phyloP scores from a whole-genome alignment of 2,797 vertebrate species.

The Phalanger gymnotis region DNA sequence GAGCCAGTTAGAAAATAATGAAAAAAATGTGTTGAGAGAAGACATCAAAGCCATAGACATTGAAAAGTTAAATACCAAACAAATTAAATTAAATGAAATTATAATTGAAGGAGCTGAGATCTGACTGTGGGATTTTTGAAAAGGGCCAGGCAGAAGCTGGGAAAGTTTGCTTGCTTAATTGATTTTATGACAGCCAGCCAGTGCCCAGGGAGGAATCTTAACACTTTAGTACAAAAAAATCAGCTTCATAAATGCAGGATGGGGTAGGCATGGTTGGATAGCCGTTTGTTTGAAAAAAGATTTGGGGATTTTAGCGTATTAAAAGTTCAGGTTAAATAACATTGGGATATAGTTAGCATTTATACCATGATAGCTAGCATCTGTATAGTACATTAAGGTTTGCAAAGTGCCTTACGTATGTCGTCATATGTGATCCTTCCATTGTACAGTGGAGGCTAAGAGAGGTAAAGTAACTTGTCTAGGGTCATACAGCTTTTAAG shows the following conservation, averaged over 20 bases:
- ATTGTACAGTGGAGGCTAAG: neutral
- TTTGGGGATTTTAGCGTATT: neutral
- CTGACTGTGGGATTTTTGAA: slow-evolving; percentile 5
- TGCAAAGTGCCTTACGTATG: neutral
- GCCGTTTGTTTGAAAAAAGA: neutral
- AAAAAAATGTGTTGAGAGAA: slow-evolving; percentile 42
- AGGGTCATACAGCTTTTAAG: neutral
- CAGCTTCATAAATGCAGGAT: neutral
- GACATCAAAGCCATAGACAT: slow-evolving; percentile 9
- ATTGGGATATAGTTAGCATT: neutral
- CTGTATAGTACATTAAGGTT: neutral
- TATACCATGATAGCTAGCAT: neutral
- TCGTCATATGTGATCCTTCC: neutral
- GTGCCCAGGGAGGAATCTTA: neutral
- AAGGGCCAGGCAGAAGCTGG: slow-evolving; percentile 5
- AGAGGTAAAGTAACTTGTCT: neutral
- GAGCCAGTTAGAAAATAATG: slow-evolving; percentile 12
- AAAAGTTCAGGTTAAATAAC: neutral
- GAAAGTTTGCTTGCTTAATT: slow-evolving; percentile 1
- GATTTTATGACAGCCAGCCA: neutral
- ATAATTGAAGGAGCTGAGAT: slow-evolving; percentile 37
- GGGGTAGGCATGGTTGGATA: neutral
- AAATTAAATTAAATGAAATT: slow-evolving; percentile 52
- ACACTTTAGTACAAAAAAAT: neutral
- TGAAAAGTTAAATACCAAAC: slow-evolving; percentile 55